Conservation (phyloP, 35 echinoderm and acorn worm species). For the Heliocidaris tuberculata region DNA sequence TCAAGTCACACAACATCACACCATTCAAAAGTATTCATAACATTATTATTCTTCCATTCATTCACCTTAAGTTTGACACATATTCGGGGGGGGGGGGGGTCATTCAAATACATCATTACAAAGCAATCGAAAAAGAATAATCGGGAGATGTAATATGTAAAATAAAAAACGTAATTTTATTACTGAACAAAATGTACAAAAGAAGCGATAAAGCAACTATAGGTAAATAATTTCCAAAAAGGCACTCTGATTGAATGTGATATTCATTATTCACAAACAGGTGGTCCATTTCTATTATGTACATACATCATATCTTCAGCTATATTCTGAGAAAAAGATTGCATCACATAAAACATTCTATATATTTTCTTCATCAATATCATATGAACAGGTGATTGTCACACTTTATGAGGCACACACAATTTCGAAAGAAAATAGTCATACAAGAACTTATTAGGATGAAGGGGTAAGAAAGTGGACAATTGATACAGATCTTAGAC, state of each 20-base stretch:
- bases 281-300: no score
- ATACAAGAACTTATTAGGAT: background rate
- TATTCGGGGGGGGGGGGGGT: no score
- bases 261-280: background rate
- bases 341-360: no score
- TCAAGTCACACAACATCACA: no score
- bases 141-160: background rate
- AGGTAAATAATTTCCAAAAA: background rate
- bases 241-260: background rate
- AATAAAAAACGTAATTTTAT: background rate
- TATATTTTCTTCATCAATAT: no score
- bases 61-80: no score
- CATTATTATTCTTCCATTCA: no score
- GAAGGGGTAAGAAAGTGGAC: background rate
- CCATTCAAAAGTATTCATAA: no score
- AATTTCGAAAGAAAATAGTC: background rate
- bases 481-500: no score
- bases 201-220: background rate
- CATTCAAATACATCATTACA: background rate
- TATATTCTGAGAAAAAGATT: no score
- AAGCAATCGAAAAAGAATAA: background rate
- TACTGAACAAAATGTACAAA: slow-evolving; percentile 18
- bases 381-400: background rate
- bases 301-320: no score
- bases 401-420: background rate